These are phyloP conservation scores for Amphiprion clarkii DNA, from an alignment of 2,797 vertebrate genomes.

Conservation along the genomic window DNA sequence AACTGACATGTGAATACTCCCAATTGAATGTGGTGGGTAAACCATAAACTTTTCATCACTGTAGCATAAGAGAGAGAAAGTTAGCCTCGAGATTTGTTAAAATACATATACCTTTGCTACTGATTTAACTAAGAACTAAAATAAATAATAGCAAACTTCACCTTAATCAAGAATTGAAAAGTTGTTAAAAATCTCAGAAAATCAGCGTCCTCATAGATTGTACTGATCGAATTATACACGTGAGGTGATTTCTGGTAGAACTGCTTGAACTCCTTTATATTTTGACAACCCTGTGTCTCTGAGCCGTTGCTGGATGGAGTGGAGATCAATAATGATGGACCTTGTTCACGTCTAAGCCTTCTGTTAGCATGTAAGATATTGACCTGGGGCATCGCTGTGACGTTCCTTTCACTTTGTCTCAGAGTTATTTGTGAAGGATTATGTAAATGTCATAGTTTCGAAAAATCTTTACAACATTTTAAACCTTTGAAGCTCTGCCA, in stretches of 20 bases:
- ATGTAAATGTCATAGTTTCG: not conserved
- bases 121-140: too few relatives aligned
- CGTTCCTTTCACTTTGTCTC: constrained; percentile 7
- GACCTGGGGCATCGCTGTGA: not conserved
- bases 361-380: constrained; percentile 2
- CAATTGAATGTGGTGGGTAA: too few relatives aligned
- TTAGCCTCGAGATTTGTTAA: too few relatives aligned
- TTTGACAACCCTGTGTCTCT: not conserved
- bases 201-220: too few relatives aligned
- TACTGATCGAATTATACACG: too few relatives aligned
- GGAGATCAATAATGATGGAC: constrained; percentile 37
- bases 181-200: not conserved
- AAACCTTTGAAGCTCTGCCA: not conserved
- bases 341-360: constrained; percentile 15
- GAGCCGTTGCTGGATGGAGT: not conserved
- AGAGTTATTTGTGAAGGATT: constrained; percentile 18
- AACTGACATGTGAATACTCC: too few relatives aligned
- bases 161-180: too few relatives aligned
- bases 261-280: not conserved
- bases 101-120: too few relatives aligned
- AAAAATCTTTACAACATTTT: constrained; percentile 5
- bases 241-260: too few relatives aligned
- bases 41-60: too few relatives aligned
- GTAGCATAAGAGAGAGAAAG: too few relatives aligned
- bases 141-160: too few relatives aligned